Percentiles rank a stretch among this genome's conserved stretches.
These are phyloP conservation scores for Chrysotoxum bicinctum DNA, from an alignment of 2,888 invertebrate species.

Conservation along the genomic window DNA sequence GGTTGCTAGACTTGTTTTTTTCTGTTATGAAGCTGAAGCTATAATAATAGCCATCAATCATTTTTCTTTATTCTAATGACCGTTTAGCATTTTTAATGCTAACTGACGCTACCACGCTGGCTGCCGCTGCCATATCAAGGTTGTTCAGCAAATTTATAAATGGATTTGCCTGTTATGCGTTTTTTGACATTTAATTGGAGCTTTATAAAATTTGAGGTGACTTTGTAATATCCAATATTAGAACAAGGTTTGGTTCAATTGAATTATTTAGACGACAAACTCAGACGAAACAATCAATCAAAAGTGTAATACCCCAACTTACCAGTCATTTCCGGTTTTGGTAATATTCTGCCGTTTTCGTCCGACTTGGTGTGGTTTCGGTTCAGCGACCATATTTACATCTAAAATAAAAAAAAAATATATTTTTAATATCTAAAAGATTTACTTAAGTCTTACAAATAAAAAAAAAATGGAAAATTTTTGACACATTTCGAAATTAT, in stretches of 20 bases:
- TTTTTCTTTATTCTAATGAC: slow-evolving; percentile 8
- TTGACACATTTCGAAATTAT: not conserved
- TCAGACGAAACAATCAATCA: not conserved
- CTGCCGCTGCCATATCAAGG: not conserved
- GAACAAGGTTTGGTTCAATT: not conserved
- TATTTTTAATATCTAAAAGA: too few relatives aligned
- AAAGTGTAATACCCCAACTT: slow-evolving; percentile 77
- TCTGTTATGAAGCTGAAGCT: not conserved
- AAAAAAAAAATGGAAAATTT: not conserved
- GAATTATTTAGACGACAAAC: not conserved
- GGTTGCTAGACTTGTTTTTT: not conserved
- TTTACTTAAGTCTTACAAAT: too few relatives aligned
- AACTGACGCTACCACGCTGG: not conserved
- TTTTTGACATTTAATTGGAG: not conserved
- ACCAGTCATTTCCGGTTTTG: slow-evolving; percentile 85
- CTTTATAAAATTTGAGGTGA: slow-evolving; percentile 10
- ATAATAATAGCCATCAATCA: slow-evolving; percentile 59
- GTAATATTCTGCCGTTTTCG: slow-evolving; percentile 84
- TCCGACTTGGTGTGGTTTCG: slow-evolving; percentile 86
- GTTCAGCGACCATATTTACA: slow-evolving; percentile 88
- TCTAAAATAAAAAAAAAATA: slow-evolving; percentile 81
- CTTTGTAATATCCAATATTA: not conserved
- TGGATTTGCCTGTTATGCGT: not conserved
- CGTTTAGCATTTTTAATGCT: slow-evolving; percentile 13
- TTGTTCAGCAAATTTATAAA: slow-evolving; percentile 3